These are phyloP conservation scores for Rhagium mordax DNA, from an alignment of 2,888 invertebrate genomes.

Conservation along the genomic window DNA sequence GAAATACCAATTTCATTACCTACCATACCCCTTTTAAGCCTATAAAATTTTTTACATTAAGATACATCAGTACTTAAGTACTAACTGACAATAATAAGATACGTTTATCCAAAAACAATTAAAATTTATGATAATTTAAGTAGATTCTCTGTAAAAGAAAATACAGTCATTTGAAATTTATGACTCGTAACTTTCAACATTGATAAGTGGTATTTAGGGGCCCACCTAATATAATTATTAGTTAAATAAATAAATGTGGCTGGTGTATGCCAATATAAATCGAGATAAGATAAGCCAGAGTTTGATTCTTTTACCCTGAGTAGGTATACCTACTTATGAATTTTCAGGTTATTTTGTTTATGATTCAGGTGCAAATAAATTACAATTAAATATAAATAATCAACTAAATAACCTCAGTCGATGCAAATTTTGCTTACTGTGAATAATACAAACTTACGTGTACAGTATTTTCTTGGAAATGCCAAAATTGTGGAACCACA, in stretches of 20 bases:
- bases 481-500: slow-evolving; percentile 47
- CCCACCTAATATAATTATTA: not conserved
- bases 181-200: not conserved
- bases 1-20: too few species aligned
- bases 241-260: not conserved
- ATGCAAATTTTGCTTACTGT: slow-evolving; percentile 23
- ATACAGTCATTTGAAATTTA: not conserved
- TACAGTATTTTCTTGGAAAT: slow-evolving; percentile 55
- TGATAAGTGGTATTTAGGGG: slow-evolving; percentile 1
- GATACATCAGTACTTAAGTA: not conserved
- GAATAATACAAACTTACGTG: slow-evolving; percentile 54
- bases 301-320: slow-evolving; percentile 38
- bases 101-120: not conserved
- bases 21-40: too few species aligned
- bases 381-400: not conserved
- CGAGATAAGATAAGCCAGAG: slow-evolving; percentile 24
- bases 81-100: not conserved
- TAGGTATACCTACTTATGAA: slow-evolving; percentile 26
- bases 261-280: not conserved
- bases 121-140: too few species aligned
- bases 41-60: not conserved
- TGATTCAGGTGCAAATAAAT: not conserved
- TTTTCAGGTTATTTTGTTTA: slow-evolving; percentile 33
- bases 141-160: too few species aligned
- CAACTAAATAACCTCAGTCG: slow-evolving; percentile 5